These are phyloP conservation scores for Elephas maximus DNA, from an alignment of 2,113 vertebrate species.

Conservation along the genomic window DNA sequence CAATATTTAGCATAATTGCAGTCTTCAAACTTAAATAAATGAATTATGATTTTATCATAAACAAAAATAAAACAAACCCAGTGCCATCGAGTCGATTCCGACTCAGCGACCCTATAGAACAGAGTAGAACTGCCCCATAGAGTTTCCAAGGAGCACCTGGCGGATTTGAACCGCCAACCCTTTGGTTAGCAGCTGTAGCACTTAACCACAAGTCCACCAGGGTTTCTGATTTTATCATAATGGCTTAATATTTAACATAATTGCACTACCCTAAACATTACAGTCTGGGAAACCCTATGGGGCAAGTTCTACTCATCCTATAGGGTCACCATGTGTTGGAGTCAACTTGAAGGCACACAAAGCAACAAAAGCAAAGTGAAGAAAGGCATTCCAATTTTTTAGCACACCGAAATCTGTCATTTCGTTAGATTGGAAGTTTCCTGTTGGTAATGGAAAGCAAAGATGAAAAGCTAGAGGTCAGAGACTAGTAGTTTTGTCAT, in stretches of 20 bases:
- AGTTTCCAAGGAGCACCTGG: too few species aligned
- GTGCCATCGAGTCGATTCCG: too few species aligned
- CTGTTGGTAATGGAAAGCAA: neutral
- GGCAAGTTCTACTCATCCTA: too few species aligned
- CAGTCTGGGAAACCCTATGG: neutral
- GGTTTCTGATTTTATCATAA: neutral
- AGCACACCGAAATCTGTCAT: neutral
- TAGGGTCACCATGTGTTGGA: too few species aligned
- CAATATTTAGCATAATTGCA: neutral
- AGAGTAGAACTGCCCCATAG: too few species aligned
- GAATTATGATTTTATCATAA: neutral
- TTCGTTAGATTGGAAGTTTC: neutral
- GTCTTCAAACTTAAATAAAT: neutral
- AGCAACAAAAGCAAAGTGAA: neutral
- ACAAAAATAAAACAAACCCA: too few species aligned
- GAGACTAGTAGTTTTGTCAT: neutral
- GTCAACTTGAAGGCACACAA: too few species aligned
- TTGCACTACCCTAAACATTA: too few species aligned
- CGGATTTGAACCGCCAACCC: too few species aligned
- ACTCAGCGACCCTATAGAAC: too few species aligned
- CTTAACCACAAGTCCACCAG: too few species aligned
- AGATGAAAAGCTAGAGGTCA: neutral
- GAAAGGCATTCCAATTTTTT: neutral
- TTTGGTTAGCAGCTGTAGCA: too few species aligned
- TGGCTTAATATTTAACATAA: neutral